Percentiles rank a stretch among this genome's conserved stretches.
phyloP scores from a whole-genome alignment of 2,888 invertebrate species.

The Agriopis aurantiaria region DNA sequence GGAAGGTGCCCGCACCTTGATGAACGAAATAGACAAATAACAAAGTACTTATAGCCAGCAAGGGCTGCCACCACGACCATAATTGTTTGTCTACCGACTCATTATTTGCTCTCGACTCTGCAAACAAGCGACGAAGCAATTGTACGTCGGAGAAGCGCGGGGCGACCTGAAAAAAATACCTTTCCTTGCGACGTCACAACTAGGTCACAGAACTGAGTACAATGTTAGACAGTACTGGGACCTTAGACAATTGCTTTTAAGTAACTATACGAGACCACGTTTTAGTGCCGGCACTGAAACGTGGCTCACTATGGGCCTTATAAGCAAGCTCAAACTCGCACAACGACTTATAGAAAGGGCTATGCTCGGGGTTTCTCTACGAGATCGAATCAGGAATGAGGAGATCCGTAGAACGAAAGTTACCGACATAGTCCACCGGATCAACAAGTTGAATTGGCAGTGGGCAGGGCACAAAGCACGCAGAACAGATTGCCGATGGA shows the following conservation, averaged over 20 bases:
- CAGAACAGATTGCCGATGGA: too few relatives aligned
- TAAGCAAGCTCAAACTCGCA: too few relatives aligned
- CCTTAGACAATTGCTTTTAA: background rate
- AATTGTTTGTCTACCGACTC: constrained; percentile 41
- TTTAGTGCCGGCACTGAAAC: too few relatives aligned
- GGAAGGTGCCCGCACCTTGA: background rate
- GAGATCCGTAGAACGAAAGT: too few relatives aligned
- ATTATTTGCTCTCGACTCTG: constrained; percentile 36
- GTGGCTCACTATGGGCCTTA: too few relatives aligned
- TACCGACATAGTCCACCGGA: too few relatives aligned
- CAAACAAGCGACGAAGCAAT: constrained; percentile 42
- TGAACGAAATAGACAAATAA: constrained; percentile 2
- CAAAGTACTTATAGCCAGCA: background rate
- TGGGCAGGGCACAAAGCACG: too few relatives aligned
- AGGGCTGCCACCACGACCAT: constrained; percentile 27
- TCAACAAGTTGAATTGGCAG: too few relatives aligned
- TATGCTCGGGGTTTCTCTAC: too few relatives aligned
- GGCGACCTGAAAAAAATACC: constrained; percentile 40
- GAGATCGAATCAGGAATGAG: too few relatives aligned
- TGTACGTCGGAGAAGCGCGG: constrained; percentile 34
- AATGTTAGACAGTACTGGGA: constrained; percentile 17
- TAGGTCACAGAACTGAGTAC: constrained; percentile 34
- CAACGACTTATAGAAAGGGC: too few relatives aligned
- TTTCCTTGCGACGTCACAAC: constrained; percentile 39
- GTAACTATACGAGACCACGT: too few relatives aligned